These are phyloP conservation scores for Phytoseiulus persimilis DNA, from an alignment of 2,888 invertebrate species.

Conservation along the genomic window DNA sequence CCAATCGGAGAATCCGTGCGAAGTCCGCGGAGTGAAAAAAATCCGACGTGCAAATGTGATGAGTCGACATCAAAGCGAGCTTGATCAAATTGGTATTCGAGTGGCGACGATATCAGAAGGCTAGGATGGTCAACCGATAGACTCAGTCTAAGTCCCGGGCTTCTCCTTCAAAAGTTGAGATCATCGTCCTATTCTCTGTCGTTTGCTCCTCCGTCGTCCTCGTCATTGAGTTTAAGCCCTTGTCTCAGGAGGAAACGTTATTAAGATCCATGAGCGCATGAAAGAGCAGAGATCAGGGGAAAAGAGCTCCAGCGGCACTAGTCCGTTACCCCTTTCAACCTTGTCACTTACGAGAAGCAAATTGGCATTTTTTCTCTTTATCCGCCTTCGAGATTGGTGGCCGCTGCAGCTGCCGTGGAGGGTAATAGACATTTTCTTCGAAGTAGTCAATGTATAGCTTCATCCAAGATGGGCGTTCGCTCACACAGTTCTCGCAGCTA, in stretches of 20 bases:
- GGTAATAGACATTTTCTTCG: not conserved
- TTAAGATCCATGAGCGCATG: not conserved
- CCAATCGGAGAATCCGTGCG: not conserved
- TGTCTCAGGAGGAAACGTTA: not conserved
- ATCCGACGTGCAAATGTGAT: not conserved
- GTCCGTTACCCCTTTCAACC: not conserved
- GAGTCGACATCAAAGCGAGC: not conserved
- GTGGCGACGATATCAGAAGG: not conserved
- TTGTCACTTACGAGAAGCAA: constrained; percentile 5
- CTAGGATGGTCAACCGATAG: not conserved
- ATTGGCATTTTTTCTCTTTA: not conserved
- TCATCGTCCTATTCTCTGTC: not conserved
- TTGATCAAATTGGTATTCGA: not conserved
- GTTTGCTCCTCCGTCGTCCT: not conserved
- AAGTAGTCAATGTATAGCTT: not conserved
- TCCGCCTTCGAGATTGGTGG: not conserved
- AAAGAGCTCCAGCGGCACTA: not conserved
- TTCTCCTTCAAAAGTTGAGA: not conserved
- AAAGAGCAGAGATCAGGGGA: not conserved
- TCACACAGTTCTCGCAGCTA: not conserved
- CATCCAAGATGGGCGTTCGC: not conserved
- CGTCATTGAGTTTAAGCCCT: not conserved
- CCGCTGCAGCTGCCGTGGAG: not conserved
- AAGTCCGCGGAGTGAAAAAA: not conserved
- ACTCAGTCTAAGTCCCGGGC: not conserved